Base-by-base conservation (phyloP, 2,888 invertebrate genomes). In the Synanthedon vespiformis region DNA sequence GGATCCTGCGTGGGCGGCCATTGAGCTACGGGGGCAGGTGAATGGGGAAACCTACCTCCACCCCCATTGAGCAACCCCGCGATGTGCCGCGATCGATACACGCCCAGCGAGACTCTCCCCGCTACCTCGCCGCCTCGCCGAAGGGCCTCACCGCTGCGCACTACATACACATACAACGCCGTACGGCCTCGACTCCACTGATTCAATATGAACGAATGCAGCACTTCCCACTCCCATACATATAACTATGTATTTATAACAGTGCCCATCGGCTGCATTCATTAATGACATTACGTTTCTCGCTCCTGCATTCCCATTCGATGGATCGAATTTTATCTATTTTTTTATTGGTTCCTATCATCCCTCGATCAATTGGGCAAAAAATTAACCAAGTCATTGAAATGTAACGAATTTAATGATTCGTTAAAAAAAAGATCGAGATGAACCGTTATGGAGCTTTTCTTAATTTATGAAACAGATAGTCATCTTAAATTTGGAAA, bases 21-120 rank as follows among this genome's bases (percentile, higher is more conserved):
- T 86, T 85, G 84, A 86, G 82, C 74, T 68, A 73, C 71, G 70
- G 81, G 78, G 82, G 81, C 74, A 77, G 83, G 78, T 84, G 82
- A 85, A 84, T 84, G 85, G 81, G 60, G 74, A 61, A 59, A 69
- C 72, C 67, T 57, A 54, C 66, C 73, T 66, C 76, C 72, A 65
- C 70, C 77, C 76, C 75, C 79, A 80, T 80, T 79, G 62, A 77
- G 70, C 71, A 59, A 61, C 63, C 58, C 61, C 22, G 40, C 22
- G 10, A 18, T 48, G 49, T 18, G 49, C 47, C 60, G 66, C 74
- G 70, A 82, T 84, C 84, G 83, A 83, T 81, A 67, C 69, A 62
- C 63, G 62, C 64, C 70, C 55, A 52, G 51, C 53, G 49, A 18
- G 22, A 68, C 68, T 62, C 65, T 61, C 61, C 58, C 57, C 61